These are phyloP conservation scores for Leptopilina clavipes DNA, from an alignment of 1,140 invertebrate genomes.

Conservation along the genomic window DNA sequence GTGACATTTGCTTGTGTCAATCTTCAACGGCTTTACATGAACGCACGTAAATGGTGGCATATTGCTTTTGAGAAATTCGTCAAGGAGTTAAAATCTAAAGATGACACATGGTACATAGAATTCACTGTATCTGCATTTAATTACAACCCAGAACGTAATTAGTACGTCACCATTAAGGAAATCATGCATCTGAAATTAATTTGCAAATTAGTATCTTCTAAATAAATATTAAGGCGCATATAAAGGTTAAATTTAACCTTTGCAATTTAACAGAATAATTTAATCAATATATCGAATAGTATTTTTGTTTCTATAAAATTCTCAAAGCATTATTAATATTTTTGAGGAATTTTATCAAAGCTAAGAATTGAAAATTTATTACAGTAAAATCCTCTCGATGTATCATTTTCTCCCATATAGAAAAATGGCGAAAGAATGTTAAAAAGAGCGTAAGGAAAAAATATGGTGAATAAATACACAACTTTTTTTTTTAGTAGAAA, in stretches of 20 bases:
- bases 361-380: too few relatives aligned
- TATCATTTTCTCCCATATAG: neutral
- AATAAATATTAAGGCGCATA: too few relatives aligned
- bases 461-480: neutral
- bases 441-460: neutral
- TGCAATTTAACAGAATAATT: too few relatives aligned
- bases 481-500: neutral
- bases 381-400: neutral
- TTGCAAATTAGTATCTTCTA: too few relatives aligned
- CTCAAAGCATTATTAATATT: too few relatives aligned
- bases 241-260: too few relatives aligned
- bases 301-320: too few relatives aligned
- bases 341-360: too few relatives aligned
- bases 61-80: slow-evolving; percentile 2
- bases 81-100: neutral
- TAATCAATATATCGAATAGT: too few relatives aligned
- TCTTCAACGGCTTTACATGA: neutral
- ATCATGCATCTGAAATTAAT: neutral
- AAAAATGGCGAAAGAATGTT: neutral
- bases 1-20: slow-evolving; percentile 13
- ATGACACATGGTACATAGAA: neutral
- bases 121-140: slow-evolving; percentile 2
- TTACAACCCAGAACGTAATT: slow-evolving; percentile 22
- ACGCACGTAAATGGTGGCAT: neutral
- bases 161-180: neutral